Base-by-base conservation (phyloP, 2,113 vertebrate genomes). In the Turnix velox region DNA sequence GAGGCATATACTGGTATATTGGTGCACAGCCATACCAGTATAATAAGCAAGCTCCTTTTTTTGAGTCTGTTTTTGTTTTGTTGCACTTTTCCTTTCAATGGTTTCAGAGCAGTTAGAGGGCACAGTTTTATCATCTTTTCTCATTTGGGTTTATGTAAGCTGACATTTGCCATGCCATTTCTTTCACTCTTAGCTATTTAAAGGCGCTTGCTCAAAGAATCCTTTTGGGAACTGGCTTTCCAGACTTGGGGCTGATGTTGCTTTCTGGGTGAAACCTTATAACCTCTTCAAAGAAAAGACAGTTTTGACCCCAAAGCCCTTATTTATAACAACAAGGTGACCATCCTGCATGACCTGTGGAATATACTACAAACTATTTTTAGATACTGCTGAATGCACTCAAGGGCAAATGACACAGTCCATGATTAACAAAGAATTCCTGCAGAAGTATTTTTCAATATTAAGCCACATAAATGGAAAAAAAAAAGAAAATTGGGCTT, bases 301-400 rank as follows among this genome's bases (percentile, higher is more conserved):
- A 95, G 92, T 67, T 97, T 96, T 98, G 97, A 98, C 97, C 97
- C 94, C 82, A 94, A 92, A 98, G 97, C 95, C 96, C 97, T 98
- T 98, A 97, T 97, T 97, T 97, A 97, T 96, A 97, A 96, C 91
- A 97, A 88, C 87, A 95, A 96, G 92, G 95, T 97, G 96, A 84
- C 90, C 68, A 43, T 96, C 92, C 80, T 94, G 82, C 71, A 88
- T 91, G 97, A 98, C 97, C 96, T 95, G 67, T 95, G 95, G 94
- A 96, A 95, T 96, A 95, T 82, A 93, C 95, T 92, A 72, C 46
- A 55, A 22, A 33, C 94, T 92, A 95, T 97, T 97, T 97, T 97
- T 95, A 97, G 96, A 93, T 35, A 67, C 82, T 45, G 59, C 23
- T 93, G 82, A 95, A 94, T 54, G 18, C 81, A 94, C 92, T 96